Conservation (phyloP, 1,140 invertebrate genomes). For the Megalonaias nervosa region DNA sequence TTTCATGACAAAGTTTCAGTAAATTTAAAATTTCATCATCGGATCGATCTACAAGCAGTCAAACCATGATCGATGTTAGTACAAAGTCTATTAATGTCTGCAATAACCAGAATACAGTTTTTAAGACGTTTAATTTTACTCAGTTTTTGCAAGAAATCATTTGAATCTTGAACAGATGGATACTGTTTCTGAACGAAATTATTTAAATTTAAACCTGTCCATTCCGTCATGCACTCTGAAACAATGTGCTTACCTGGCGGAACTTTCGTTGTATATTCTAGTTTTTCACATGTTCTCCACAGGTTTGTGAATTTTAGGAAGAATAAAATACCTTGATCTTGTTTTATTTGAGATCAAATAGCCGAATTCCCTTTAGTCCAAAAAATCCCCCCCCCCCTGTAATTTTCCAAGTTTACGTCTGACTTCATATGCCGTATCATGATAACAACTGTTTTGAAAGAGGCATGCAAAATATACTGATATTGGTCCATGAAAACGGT, state of each 20-base stretch:
- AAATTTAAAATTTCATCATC: background rate
- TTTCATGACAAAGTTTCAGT: too few species aligned
- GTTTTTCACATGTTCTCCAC: background rate
- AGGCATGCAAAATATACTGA: too few species aligned
- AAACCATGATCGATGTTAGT: background rate
- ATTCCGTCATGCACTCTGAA: background rate
- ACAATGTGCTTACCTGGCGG: too few species aligned
- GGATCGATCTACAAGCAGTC: too few species aligned
- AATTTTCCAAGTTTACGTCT: too few species aligned
- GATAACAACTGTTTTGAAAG: too few species aligned
- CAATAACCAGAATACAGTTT: background rate
- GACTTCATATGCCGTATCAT: too few species aligned
- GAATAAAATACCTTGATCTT: background rate
- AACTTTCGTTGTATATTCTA: too few species aligned
- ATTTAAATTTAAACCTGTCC: too few species aligned
- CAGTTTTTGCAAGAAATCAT: background rate
- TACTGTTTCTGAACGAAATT: background rate
- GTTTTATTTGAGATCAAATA: background rate
- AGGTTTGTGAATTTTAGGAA: background rate
- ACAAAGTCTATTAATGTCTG: background rate
- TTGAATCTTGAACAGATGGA: background rate
- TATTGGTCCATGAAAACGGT: too few species aligned
- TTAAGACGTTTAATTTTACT: too few species aligned
- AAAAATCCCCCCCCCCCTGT: background rate
- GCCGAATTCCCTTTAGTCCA: background rate